Base-by-base conservation (phyloP, 2,888 invertebrate species). In the Gisinianus flammeolus region DNA sequence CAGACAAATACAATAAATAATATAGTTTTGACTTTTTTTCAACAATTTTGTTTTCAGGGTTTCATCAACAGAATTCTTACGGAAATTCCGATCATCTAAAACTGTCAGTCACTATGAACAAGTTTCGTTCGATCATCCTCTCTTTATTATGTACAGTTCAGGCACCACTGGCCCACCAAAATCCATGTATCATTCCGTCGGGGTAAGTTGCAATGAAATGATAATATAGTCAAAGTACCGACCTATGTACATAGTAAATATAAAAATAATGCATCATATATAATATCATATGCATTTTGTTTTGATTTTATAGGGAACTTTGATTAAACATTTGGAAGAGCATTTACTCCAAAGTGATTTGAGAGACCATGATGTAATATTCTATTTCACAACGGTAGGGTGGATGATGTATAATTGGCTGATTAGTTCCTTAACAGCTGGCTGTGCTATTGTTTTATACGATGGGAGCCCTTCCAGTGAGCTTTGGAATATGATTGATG, bases 391-490 rank as follows among this genome's bases (percentile, higher is more conserved):
- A 22, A 90, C 89, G 5, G 87, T 88, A 35, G 90, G 90, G 24
- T 90, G 90, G 90, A 90, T 90, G 90, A 90, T 90, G 89, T 90
- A 90, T 89, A 90, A 90, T 85, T 90, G 90, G 90, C 85, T 88
- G 76, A 88, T 89, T 33, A 86, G 87, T 0, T 86, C 87, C 5
- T 85, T 89, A 76, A 87, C 88, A 54, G 76, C 79, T 19, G 84
- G 85, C 0, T 85, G 87, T 0, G 88, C 88, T 24, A 86, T 90
- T 26, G 89, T 90, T 12, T 85, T 90, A 5, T 90, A 89, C 84
- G 90, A 90, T 83, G 90, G 90, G 28, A 89, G 89, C 28, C 90
- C 90, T 79, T 86, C 87, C 2, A 87, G 87, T 77, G 85, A 88
- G 4, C 85, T 90, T 10, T 89, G 89, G 87, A 88, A 88, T 82